Evolutionary conservation across 1,140 invertebrate genomes (phyloP), one percentile per base, ranked within the genome.

Genomic region (Mylabris phalerata): DNA sequence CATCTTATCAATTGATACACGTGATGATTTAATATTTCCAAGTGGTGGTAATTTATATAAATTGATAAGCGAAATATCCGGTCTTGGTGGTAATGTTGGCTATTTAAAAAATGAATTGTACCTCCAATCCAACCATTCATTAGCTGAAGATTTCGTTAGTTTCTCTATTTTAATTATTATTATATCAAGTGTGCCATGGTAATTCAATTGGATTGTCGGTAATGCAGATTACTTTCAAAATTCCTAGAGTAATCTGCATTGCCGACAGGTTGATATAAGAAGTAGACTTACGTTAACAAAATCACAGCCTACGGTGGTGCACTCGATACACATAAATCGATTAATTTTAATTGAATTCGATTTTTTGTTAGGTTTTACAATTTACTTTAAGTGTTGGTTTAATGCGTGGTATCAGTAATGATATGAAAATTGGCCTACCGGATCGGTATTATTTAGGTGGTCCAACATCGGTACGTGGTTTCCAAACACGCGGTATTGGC

Each of bases 371-470:
- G 88, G 85, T 88, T 43, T 67, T 93, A 42, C 91, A 94, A 76
- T 75, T 83, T 27, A 80, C 83, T 19, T 71, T 89, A 25, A 81
- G 84, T 57, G 79, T 78, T 55, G 93, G 93, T 2, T 71, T 90
- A 9, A 76, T 95, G 48, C 75, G 80, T 67, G 74, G 81, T 68
- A 75, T 85, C 64, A 80, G 79, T 70, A 80, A 84, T 69, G 79
- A 85, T 44, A 81, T 84, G 72, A 74, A 76, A 63, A 75, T 83
- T 56, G 78, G 72, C 50, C 81, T 94, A 61, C 79, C 82, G 40
- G 93, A 96, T 74, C 79, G 84, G 60, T 93, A 93, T 78, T 94
- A 87, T 73, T 75, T 95, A 26, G 93, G 93, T 32, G 93, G 93
- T 1, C 91, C 93, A 1, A 74, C 91, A 42, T 86, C 85, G 57